Percentiles rank a stretch among this genome's conserved stretches.
Evolutionary conservation across 2,888 invertebrate species (phyloP).

Genomic region (Ceratothoa steindachneri): DNA sequence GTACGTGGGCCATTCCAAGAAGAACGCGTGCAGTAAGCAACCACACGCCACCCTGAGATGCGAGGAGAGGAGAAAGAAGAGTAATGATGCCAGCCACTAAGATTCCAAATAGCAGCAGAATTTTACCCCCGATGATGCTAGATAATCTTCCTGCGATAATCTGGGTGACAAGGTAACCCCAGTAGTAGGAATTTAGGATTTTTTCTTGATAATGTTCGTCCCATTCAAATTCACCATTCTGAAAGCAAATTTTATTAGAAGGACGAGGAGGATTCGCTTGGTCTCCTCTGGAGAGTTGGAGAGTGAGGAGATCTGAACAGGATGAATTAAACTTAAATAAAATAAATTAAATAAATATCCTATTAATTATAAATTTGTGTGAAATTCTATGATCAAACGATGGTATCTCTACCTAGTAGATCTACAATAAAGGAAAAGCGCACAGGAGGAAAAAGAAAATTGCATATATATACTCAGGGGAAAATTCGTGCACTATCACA

Average conservation of each 20-base stretch:
- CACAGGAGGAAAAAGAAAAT: no score
- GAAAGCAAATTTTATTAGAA: background rate
- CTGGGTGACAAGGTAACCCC: constrained; percentile 43
- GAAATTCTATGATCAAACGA: no score
- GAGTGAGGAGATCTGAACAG: background rate
- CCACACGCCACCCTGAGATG: constrained; percentile 35
- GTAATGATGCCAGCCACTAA: constrained; percentile 30
- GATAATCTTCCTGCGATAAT: constrained; percentile 32
- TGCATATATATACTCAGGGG: no score
- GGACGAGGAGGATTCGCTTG: background rate
- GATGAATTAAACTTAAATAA: background rate
- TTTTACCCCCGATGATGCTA: constrained; percentile 37
- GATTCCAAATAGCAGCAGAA: constrained; percentile 33
- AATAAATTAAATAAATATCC: background rate
- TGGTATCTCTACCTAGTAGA: no score
- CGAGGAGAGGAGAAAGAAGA: constrained; percentile 30
- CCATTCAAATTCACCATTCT: constrained; percentile 42
- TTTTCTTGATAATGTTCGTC: constrained; percentile 27
- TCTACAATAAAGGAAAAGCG: no score
- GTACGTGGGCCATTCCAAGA: constrained; percentile 38
- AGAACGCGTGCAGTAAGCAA: constrained; percentile 34
- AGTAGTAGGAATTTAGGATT: constrained; percentile 33
- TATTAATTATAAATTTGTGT: no score
- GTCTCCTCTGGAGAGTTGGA: background rate
- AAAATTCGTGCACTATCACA: no score